Evolutionary conservation across 2,113 vertebrate genomes (phyloP), one percentile per base, ranked within the genome.

Genomic region (Corythornis madagascariensis): DNA sequence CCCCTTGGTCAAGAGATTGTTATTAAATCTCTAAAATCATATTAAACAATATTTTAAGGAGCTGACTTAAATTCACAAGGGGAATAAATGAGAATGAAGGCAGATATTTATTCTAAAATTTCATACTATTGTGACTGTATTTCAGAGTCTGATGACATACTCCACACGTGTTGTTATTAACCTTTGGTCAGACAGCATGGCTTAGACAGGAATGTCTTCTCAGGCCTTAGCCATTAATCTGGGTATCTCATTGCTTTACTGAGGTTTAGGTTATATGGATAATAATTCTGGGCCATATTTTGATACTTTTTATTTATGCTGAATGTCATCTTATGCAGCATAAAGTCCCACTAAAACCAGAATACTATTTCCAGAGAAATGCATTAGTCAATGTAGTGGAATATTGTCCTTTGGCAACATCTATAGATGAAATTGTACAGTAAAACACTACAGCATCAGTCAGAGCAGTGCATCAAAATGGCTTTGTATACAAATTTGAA

Each of bases 1-100:
- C 89, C 11, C 67, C 43, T 67, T 81, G 43, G 43, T 91, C 81
- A 89, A 92, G 13, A 76, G 53, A 28, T 31, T 82, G 43, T 77
- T 93, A 79, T 83, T 92, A 89, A 77, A 93, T 43, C 47, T 67
- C 82, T 45, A 80, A 80, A 94, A 91, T 56, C 7, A 45, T 92
- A 95, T 93, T 94, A 95, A 89, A 40, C 56, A 77, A 71, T 91
- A 91, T 93, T 91, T 93, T 96, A 92, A 86, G 84, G 33, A 93
- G 60, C 52, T 67, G 82, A 71, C 87, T 92, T 91, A 38, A 89
- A 89, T 56, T 52, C 89, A 92, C 82, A 71, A 25, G 72, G 59
- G 78, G 64, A 94, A 91, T 89, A 89, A 93, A 94, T 67, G 18
- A 67, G 56, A 86, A 73, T 14, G 52, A 70, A 86, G 38, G 35